phyloP scores from a whole-genome alignment of 2,888 invertebrate species.

The Capitulum mitella region DNA sequence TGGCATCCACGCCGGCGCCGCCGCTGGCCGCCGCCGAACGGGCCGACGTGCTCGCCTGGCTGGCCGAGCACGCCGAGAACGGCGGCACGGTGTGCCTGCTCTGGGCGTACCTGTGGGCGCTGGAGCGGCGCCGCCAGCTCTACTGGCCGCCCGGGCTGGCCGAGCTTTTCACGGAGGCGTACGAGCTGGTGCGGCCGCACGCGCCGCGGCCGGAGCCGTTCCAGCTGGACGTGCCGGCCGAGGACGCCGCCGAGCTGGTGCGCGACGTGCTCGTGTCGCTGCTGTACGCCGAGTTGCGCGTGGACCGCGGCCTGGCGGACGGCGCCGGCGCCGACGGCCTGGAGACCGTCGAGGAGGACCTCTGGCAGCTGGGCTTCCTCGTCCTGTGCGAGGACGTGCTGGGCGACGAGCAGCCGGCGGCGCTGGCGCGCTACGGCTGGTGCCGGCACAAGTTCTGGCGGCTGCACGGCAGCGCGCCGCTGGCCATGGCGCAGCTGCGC shows the following conservation, averaged over 20 bases:
- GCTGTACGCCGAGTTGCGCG: constrained; percentile 12
- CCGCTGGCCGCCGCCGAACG: neutral
- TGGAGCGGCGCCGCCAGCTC: neutral
- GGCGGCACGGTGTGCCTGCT: neutral
- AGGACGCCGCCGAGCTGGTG: neutral
- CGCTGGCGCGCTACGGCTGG: constrained; percentile 13
- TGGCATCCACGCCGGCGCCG: no score
- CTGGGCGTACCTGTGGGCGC: neutral
- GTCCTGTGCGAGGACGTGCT: neutral
- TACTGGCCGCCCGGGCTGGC: neutral
- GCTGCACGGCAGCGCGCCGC: neutral
- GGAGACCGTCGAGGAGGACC: neutral
- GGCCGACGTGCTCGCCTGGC: neutral
- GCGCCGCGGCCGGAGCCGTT: neutral
- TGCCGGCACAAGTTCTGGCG: neutral
- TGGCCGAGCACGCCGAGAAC: neutral
- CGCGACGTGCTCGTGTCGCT: neutral
- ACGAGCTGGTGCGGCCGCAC: neutral
- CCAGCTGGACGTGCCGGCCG: neutral
- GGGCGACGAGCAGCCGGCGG: neutral
- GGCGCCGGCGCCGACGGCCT: neutral
- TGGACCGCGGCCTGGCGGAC: neutral
- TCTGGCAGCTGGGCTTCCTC: neutral
- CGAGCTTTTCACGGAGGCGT: neutral
- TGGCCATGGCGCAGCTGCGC: neutral